Base-by-base conservation (phyloP, 2,888 invertebrate genomes). In the Acrocyrtus sp. region DNA sequence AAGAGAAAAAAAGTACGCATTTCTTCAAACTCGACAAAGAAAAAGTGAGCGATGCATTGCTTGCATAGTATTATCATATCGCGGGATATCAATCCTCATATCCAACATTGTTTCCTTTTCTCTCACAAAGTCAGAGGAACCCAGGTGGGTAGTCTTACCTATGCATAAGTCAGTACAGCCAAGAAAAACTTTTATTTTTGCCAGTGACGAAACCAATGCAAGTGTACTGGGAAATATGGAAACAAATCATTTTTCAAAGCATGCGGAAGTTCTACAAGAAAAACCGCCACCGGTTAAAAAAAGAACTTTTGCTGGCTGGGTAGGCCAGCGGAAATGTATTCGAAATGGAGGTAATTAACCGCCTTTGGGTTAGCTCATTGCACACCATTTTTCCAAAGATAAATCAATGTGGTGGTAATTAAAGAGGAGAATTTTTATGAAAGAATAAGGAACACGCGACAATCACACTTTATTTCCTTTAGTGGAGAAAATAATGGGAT, bases 1-100 rank as follows among this genome's bases (percentile, higher is more conserved):
- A 68, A 67, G 66, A 57, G 61, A 70, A 72, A 72, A 72, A 56
- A 34, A 34, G 5, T 34, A 34, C n/a, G n/a, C n/a, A n/a, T n/a
- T n/a, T 34, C 5, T 34, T 34, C 34, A 39, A 47, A 72, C 45
- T 72, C 60, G 60, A 66, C 66, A 57, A 66, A 72, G 72, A 72
- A 72, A 72, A 72, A 72, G 66, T 66, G 21, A 34, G 34, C 6
- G 12, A 34, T 34, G 12, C 6, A 34, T 34, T 8, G 34, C 34
- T 34, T 34, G 34, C 34, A 34, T 34, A 34, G 34, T 12, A 34
- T 34, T 34, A 34, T 34, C 34, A 34, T 34, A 34, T 8, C 34
- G 34, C n/a, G n/a, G n/a, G n/a, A n/a, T 34, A 34, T 34, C 34
- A 34, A 34, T 12, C n/a, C n/a, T n/a, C n/a, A n/a, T n/a, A n/a